phyloP scores from a whole-genome alignment of 2,113 vertebrate genomes.

The Meriones unguiculatus region DNA sequence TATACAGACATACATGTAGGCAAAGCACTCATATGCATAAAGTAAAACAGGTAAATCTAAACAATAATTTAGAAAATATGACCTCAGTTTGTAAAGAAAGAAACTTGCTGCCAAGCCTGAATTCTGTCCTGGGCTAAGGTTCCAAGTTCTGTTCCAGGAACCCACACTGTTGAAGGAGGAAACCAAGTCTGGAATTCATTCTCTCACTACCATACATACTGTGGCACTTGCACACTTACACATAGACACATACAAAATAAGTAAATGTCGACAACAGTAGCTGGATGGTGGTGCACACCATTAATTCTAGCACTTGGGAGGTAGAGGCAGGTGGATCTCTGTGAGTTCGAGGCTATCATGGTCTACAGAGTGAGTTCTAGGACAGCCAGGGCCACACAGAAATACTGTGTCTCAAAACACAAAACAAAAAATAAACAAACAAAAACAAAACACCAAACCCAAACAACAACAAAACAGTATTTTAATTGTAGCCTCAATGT shows the following conservation, averaged over 20 bases:
- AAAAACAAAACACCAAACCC: too few species aligned
- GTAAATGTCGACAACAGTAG: neutral
- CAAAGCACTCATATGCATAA: neutral
- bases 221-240: neutral
- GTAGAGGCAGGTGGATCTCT: neutral
- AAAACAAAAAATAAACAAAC: too few species aligned
- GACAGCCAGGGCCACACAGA: neutral
- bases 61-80: neutral
- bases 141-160: neutral
- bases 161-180: neutral
- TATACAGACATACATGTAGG: neutral
- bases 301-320: neutral
- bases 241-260: neutral
- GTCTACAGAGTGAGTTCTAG: neutral
- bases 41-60: neutral
- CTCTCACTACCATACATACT: neutral
- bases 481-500: neutral
- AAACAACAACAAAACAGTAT: neutral
- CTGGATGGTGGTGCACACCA: neutral
- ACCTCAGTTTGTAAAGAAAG: neutral
- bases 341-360: neutral
- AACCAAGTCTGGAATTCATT: neutral
- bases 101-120: neutral
- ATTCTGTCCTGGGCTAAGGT: neutral
- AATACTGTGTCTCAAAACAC: neutral